These are phyloP conservation scores for Bombus waltoni DNA, from an alignment of 1,140 invertebrate genomes.

Conservation along the genomic window DNA sequence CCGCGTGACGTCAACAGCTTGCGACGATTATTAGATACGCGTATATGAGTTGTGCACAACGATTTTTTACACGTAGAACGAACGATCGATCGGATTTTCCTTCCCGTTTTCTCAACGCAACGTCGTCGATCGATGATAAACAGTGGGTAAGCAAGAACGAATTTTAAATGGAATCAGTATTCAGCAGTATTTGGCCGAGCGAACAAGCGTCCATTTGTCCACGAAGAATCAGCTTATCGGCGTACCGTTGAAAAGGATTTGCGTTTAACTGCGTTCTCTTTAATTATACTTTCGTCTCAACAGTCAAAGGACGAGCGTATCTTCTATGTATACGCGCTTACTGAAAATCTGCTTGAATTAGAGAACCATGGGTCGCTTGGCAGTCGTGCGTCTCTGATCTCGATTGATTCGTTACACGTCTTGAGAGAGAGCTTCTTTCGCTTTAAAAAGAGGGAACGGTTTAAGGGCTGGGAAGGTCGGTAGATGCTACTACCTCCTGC, in stretches of 20 bases:
- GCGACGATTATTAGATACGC: neutral
- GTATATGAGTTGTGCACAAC: neutral
- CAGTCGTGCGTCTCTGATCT: conserved; percentile 49
- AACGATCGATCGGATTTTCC: neutral
- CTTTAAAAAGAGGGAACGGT: conserved; percentile 44
- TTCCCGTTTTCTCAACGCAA: no score
- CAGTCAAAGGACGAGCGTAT: neutral
- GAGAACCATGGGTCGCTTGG: neutral
- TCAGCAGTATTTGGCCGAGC: conserved; percentile 2
- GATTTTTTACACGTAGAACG: neutral
- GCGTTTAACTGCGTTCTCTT: neutral
- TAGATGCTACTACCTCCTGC: neutral
- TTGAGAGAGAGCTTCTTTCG: conserved; percentile 47
- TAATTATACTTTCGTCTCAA: neutral
- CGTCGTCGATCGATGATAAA: neutral
- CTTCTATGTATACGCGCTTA: neutral
- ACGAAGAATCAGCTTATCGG: neutral
- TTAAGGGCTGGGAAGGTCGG: conserved; percentile 50
- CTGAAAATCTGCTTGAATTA: neutral
- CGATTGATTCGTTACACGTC: conserved; percentile 78
- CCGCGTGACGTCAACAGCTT: neutral
- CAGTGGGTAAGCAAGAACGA: neutral
- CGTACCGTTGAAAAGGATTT: neutral
- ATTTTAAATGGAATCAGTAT: conserved; percentile 30
- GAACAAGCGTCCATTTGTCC: neutral